Conservation (phyloP, 2,113 vertebrate genomes). For the Forbesichthys papilliferus region DNA sequence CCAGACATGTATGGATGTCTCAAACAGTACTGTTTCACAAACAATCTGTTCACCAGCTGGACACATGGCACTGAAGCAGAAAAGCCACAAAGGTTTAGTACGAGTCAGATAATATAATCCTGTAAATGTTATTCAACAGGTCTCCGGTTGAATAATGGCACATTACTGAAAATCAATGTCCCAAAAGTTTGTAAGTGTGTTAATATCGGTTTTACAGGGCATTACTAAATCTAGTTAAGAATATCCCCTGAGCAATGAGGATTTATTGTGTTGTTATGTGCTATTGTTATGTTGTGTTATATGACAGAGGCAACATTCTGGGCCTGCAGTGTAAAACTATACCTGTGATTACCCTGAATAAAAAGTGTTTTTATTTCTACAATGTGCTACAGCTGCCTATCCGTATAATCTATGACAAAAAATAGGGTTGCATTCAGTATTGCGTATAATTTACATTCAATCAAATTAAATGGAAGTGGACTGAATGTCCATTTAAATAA, state of each 20-base stretch:
- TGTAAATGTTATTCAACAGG: too few species aligned
- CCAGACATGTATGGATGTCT: neutral
- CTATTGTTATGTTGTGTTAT: constrained; percentile 23
- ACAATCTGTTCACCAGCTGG: neutral
- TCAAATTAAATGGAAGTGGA: too few species aligned
- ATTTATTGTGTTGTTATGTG: constrained; percentile 36
- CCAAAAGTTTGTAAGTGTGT: constrained; percentile 34
- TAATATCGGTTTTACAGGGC: constrained; percentile 36
- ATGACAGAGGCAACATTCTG: constrained; percentile 18
- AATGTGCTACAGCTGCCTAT: constrained; percentile 7
- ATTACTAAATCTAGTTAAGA: constrained; percentile 40
- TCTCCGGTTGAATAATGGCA: constrained; percentile 24
- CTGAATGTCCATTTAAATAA: too few species aligned
- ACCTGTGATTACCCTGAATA: constrained; percentile 51
- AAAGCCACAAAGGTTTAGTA: neutral
- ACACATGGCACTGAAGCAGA: neutral
- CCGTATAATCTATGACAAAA: neutral
- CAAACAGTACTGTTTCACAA: constrained; percentile 38
- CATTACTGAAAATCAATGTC: constrained; percentile 15
- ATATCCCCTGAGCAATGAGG: constrained; percentile 30
- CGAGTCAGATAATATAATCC: neutral
- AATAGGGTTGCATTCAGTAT: neutral
- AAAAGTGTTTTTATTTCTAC: constrained; percentile 37
- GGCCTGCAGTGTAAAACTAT: constrained; percentile 45
- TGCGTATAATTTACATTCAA: too few species aligned